A percentile compares a stretch with the other conserved stretches of the same genome.
Conservation (phyloP, 2,888 invertebrate genomes). For the Gymnocheta viridis region DNA sequence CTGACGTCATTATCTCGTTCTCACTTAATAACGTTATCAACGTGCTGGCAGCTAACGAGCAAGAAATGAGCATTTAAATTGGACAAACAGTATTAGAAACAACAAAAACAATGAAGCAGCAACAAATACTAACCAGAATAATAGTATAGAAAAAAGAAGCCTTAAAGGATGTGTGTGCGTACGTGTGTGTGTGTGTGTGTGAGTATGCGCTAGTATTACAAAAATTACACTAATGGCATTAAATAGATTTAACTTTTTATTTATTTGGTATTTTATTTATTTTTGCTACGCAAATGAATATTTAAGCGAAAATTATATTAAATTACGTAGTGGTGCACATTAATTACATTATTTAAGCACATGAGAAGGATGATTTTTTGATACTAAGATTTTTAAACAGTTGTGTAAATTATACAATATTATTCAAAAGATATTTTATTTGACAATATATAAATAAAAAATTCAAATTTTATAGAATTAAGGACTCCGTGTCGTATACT, state of each 20-base stretch:
- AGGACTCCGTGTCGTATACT: neutral
- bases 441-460: too few relatives aligned
- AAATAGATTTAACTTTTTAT: conserved; percentile 17
- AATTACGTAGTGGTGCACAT: conserved; percentile 8
- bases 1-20: conserved; percentile 49
- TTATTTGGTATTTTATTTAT: neutral
- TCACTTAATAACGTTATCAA: conserved; percentile 45
- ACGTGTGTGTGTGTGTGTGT: neutral
- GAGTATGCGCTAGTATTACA: neutral
- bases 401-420: too few relatives aligned
- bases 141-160: neutral
- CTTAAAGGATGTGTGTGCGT: neutral
- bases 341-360: neutral
- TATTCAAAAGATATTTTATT: too few relatives aligned
- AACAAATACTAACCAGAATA: conserved; percentile 5
- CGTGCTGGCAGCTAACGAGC: conserved; percentile 58
- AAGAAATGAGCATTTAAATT: conserved; percentile 66
- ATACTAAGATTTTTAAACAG: too few relatives aligned
- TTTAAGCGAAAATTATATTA: conserved; percentile 42
- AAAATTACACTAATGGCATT: conserved; percentile 46
- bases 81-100: conserved; percentile 34
- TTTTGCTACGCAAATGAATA: conserved; percentile 1
- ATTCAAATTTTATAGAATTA: neutral
- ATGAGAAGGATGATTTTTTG: neutral
- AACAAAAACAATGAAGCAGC: conserved; percentile 26